phyloP scores from a whole-genome alignment of 2,797 vertebrate genomes.

The Pteropus rufus region DNA sequence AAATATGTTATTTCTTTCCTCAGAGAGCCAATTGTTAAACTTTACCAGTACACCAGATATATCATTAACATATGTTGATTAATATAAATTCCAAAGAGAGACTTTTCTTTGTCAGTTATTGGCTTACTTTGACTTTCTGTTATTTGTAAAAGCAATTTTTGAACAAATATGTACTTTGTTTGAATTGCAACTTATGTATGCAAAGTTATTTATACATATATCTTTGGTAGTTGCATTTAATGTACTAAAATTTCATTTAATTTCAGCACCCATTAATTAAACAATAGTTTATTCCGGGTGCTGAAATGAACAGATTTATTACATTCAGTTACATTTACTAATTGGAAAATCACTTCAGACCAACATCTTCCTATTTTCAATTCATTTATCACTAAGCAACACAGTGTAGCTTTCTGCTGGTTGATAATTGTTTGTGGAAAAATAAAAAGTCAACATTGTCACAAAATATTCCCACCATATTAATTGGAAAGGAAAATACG shows the following conservation, averaged over 20 bases:
- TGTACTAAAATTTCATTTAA: not conserved
- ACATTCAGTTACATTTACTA: not conserved
- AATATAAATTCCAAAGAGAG: not conserved
- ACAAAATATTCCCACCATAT: not conserved
- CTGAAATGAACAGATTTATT: not conserved
- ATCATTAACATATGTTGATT: not conserved
- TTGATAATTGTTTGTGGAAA: not conserved
- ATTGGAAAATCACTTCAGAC: not conserved
- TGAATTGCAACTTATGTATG: not conserved
- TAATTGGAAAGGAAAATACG: not conserved
- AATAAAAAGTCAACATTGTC: not conserved
- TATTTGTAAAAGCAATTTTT: not conserved
- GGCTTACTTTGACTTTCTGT: not conserved
- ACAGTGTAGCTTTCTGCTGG: not conserved
- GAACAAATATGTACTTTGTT: not conserved
- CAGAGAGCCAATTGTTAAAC: not conserved
- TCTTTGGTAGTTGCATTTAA: not conserved
- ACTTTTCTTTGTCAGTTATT: not conserved
- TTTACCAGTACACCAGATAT: not conserved
- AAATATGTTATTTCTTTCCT: not conserved
- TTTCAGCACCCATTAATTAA: not conserved
- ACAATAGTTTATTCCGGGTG: not conserved
- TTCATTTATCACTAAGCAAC: not conserved
- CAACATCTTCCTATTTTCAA: not conserved
- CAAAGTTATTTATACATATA: not conserved